These are phyloP conservation scores for Phrixothrix hirtus DNA, from an alignment of 2,888 invertebrate genomes.

Conservation along the genomic window DNA sequence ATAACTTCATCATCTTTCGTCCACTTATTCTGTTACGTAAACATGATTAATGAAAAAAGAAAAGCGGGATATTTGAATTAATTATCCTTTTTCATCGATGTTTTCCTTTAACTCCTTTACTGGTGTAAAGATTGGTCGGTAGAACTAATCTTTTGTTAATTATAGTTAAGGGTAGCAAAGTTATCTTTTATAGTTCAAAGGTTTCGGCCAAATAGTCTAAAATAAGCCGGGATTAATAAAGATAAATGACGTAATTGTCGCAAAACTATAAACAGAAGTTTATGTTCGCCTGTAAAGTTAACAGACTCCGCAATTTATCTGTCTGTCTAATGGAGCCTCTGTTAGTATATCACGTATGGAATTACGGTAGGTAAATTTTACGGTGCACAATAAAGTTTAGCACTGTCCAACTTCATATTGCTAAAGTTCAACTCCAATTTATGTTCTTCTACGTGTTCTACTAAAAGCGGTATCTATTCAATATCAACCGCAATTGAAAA, in stretches of 20 bases:
- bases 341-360: conserved; percentile 9
- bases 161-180: too few species aligned
- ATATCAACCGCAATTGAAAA: too few species aligned
- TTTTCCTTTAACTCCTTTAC: too few species aligned
- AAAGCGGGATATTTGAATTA: too few species aligned
- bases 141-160: too few species aligned
- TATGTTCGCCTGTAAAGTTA: not conserved
- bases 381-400: conserved; percentile 13
- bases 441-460: conserved; percentile 1
- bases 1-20: too few species aligned
- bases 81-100: not conserved
- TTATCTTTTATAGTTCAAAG: too few species aligned
- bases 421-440: conserved; percentile 9
- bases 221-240: too few species aligned
- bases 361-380: conserved; percentile 20
- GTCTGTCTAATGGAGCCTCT: conserved; percentile 6
- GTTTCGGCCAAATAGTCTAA: too few species aligned
- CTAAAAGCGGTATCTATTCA: not conserved
- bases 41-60: too few species aligned
- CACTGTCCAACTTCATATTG: conserved; percentile 2
- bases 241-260: not conserved
- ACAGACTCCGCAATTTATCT: conserved; percentile 9
- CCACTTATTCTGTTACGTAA: too few species aligned
- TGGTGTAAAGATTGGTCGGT: too few species aligned
- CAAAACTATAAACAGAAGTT: not conserved